phyloP scores from a whole-genome alignment of 64 coral and sea anemone genomes.

The Montipora cactus region DNA sequence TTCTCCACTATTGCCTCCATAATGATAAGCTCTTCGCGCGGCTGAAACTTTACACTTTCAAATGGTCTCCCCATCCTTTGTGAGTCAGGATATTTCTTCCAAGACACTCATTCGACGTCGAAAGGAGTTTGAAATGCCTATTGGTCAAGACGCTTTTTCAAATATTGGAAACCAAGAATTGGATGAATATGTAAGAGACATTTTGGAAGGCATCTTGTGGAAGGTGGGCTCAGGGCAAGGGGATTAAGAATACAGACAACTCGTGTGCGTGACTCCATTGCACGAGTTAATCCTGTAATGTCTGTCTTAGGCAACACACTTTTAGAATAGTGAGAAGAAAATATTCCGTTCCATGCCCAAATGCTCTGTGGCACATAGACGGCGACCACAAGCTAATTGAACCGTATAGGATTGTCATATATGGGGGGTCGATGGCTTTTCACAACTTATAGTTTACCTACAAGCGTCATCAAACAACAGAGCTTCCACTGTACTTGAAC shows the following conservation, averaged over 20 bases:
- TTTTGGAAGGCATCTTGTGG: constrained; percentile 34
- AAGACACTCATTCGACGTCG: constrained; percentile 42
- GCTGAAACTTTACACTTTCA: not conserved
- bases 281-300: constrained; percentile 63
- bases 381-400: constrained; percentile 67
- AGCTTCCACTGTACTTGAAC: constrained; percentile 33
- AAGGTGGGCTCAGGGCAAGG: constrained; percentile 66
- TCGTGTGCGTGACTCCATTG: constrained; percentile 67
- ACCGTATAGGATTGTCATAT: constrained; percentile 56
- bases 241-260: constrained; percentile 56
- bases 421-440: constrained; percentile 73
- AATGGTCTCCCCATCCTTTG: not conserved
- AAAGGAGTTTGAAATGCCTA: constrained; percentile 49
- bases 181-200: not conserved
- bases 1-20: not conserved
- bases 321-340: constrained; percentile 66
- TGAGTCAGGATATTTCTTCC: constrained; percentile 19
- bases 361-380: constrained; percentile 62
- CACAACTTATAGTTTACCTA: constrained; percentile 59
- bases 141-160: constrained; percentile 26
- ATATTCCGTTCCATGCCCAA: constrained; percentile 72
- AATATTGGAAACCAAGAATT: constrained; percentile 6
- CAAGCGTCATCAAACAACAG: constrained; percentile 62
- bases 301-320: constrained; percentile 59
- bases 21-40: not conserved